Conservation (phyloP, 2,797 vertebrate genomes). For the Enteromius mattozi region DNA sequence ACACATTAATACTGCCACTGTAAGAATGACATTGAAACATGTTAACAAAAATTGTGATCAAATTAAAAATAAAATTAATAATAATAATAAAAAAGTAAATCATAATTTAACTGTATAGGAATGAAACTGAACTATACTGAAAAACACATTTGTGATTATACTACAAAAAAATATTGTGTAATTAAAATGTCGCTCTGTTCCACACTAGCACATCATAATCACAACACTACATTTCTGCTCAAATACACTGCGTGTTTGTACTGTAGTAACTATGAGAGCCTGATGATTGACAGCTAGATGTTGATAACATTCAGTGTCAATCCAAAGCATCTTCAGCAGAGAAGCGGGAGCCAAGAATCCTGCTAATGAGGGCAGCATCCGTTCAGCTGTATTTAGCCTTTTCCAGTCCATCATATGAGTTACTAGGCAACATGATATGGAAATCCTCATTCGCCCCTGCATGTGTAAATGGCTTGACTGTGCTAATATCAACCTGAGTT, state of each 20-base stretch:
- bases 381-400: slow-evolving; percentile 36
- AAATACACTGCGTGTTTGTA: background rate
- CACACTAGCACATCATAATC: background rate
- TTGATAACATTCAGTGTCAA: slow-evolving; percentile 1
- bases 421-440: slow-evolving; percentile 35
- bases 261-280: background rate
- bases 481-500: slow-evolving; percentile 4
- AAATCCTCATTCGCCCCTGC: background rate
- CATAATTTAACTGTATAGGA: background rate
- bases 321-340: slow-evolving; percentile 18
- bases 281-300: slow-evolving; percentile 33
- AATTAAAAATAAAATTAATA: background rate
- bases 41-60: background rate
- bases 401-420: slow-evolving; percentile 20
- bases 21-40: background rate
- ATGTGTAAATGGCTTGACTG: slow-evolving; percentile 13
- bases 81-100: background rate
- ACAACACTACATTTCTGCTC: background rate
- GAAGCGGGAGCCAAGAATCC: background rate
- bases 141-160: background rate
- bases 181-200: background rate
- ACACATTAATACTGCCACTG: background rate
- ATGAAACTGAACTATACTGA: background rate
- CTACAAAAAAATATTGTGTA: background rate
- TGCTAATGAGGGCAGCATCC: slow-evolving; percentile 25